Evolutionary conservation across 2,113 vertebrate genomes (phyloP).

Genomic region (Phodopus roborovskii): DNA sequence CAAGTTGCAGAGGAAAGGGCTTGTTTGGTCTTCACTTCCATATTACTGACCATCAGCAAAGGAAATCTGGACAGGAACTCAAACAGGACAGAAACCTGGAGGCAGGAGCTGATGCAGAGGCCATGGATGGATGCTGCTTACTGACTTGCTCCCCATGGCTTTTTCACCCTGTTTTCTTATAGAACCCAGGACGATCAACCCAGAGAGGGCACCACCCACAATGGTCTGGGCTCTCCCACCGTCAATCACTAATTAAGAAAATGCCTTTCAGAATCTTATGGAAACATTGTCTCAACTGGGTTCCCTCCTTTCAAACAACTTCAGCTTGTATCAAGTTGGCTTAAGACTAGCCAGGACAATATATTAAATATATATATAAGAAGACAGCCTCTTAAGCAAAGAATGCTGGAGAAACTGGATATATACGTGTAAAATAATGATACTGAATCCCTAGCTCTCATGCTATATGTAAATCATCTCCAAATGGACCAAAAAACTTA

Average conservation of each 20-base stretch:
- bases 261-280: not conserved
- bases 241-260: not conserved
- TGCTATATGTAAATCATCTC: not conserved
- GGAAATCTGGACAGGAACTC: no score
- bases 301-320: not conserved
- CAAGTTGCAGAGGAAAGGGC: not conserved
- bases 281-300: not conserved
- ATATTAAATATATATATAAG: not conserved
- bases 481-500: not conserved
- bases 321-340: not conserved
- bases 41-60: not conserved
- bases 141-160: no score
- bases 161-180: not conserved
- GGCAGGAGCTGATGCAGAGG: not conserved
- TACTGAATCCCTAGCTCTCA: not conserved
- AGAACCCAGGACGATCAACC: not conserved
- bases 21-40: not conserved
- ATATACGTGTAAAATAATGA: not conserved
- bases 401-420: not conserved
- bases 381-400: not conserved
- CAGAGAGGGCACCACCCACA: not conserved
- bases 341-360: not conserved
- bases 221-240: not conserved
- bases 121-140: not conserved
- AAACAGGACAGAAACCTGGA: not conserved